phyloP scores from a whole-genome alignment of 2,113 vertebrate species.

The Salminus brasiliensis region DNA sequence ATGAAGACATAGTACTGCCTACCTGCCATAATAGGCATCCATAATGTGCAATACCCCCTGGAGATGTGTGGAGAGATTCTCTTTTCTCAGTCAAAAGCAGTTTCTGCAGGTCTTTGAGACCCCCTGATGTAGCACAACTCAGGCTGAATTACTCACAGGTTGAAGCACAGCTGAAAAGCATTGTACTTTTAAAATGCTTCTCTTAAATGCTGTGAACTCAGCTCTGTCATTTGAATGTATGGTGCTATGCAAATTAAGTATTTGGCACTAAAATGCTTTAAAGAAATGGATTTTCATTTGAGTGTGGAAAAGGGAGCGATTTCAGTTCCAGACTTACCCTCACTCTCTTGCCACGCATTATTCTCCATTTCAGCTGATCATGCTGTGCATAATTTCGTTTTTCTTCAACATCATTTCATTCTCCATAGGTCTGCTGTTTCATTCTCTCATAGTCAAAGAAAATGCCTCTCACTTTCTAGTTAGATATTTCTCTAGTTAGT shows the following conservation, averaged over 20 bases:
- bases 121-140: slow-evolving; percentile 41
- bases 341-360: background rate
- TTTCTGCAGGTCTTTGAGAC: slow-evolving; percentile 59
- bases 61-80: slow-evolving; percentile 68
- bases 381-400: background rate
- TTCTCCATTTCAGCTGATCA: slow-evolving; percentile 4
- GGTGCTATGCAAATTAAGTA: background rate
- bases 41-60: background rate
- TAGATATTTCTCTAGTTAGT: background rate
- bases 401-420: background rate
- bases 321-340: background rate
- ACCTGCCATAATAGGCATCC: background rate
- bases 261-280: background rate
- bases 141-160: background rate
- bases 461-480: background rate
- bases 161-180: background rate
- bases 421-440: background rate
- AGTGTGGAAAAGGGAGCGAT: background rate
- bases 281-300: slow-evolving; percentile 13
- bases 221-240: background rate
- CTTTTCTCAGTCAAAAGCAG: slow-evolving; percentile 73
- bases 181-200: background rate
- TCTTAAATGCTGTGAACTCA: background rate
- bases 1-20: background rate
- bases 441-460: background rate